Evolutionary conservation across 2,797 vertebrate species (phyloP).

Genomic region (Galagoides demidoff): DNA sequence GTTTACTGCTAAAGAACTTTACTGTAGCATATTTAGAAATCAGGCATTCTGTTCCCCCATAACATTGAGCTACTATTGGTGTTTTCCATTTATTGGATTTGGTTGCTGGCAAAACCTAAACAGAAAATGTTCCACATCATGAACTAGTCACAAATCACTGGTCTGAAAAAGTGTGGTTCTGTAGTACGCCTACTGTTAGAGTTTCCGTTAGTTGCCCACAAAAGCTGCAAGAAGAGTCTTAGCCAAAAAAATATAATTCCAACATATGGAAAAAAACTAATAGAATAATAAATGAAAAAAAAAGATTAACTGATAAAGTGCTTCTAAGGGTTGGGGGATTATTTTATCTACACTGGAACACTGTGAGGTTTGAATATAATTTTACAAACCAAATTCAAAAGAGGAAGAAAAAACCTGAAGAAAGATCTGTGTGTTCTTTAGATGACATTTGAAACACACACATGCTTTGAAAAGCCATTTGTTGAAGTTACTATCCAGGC

Average conservation of each 20-base stretch:
- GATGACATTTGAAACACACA: conserved; percentile 71
- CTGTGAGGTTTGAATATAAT: not conserved
- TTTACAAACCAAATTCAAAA: conserved; percentile 55
- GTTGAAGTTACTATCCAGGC: conserved; percentile 35
- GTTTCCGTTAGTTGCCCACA: conserved; percentile 51
- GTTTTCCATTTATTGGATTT: not conserved
- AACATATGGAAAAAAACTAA: conserved; percentile 59
- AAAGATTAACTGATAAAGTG: conserved; percentile 43
- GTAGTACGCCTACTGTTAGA: conserved; percentile 63
- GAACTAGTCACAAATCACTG: conserved; percentile 57
- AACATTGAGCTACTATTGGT: not conserved
- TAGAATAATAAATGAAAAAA: conserved; percentile 11
- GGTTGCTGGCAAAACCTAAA: conserved; percentile 60
- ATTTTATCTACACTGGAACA: conserved; percentile 28
- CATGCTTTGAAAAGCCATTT: conserved; percentile 52
- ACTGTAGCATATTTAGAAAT: not conserved
- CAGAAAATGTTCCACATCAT: conserved; percentile 1
- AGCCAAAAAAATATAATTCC: conserved; percentile 40
- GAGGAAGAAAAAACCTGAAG: not conserved
- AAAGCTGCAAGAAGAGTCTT: conserved; percentile 43
- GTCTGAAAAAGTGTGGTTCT: conserved; percentile 40
- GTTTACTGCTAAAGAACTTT: not conserved
- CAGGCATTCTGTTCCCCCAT: not conserved
- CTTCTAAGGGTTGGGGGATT: not conserved
- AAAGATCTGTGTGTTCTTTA: conserved; percentile 61